These are phyloP conservation scores for Eclectus roratus DNA, from an alignment of 2,113 vertebrate species.

Conservation along the genomic window DNA sequence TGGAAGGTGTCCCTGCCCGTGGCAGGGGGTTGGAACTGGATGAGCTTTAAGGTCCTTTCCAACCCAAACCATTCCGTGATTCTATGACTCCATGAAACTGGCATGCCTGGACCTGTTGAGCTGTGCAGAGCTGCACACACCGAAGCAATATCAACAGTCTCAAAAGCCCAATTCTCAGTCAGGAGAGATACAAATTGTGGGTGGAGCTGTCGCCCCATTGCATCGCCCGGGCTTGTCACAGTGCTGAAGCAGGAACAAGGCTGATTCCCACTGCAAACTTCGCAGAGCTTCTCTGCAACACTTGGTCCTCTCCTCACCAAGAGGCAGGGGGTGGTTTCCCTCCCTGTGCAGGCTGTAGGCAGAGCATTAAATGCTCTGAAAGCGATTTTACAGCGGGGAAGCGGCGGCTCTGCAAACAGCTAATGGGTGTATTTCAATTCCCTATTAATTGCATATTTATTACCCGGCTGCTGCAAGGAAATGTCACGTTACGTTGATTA, in stretches of 20 bases:
- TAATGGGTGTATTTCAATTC: slow-evolving; percentile 67
- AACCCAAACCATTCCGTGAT: not conserved
- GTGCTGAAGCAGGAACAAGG: not conserved
- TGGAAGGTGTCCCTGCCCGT: not conserved
- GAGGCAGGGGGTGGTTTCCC: not conserved
- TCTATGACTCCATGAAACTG: not conserved
- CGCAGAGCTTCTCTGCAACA: not conserved
- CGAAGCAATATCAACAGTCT: slow-evolving; percentile 8
- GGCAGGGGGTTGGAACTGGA: not conserved
- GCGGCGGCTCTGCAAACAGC: slow-evolving; percentile 58
- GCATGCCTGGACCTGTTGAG: not conserved
- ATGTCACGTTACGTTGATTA: slow-evolving; percentile 53
- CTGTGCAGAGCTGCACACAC: not conserved
- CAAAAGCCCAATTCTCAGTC: not conserved
- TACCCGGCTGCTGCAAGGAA: slow-evolving; percentile 57
- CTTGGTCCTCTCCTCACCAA: rapidly evolving
- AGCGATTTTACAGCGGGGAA: not conserved
- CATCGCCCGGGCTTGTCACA: rapidly evolving
- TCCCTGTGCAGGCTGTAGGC: not conserved
- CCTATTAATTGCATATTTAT: slow-evolving; percentile 64
- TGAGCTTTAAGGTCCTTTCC: not conserved
- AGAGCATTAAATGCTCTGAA: slow-evolving; percentile 38
- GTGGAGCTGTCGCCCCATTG: rapidly evolving
- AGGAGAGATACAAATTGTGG: not conserved
- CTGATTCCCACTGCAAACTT: not conserved